Evolutionary conservation across 2,797 vertebrate genomes (phyloP).

Genomic region (Miichthys miiuy): DNA sequence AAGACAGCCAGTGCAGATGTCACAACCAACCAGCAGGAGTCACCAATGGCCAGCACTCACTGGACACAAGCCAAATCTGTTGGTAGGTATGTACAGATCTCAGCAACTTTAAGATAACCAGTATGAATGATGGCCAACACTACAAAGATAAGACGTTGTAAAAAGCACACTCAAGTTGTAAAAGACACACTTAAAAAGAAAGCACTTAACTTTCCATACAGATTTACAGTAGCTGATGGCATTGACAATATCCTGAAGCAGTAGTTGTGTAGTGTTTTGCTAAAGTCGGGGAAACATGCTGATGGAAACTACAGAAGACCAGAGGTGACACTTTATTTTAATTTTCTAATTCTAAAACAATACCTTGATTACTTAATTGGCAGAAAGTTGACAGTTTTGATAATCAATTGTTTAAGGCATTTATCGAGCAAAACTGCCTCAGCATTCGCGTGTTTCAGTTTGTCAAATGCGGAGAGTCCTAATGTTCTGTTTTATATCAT

Average conservation of each 20-base stretch:
- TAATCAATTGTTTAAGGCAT: background rate
- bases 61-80: background rate
- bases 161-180: background rate
- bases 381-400: background rate
- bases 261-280: background rate
- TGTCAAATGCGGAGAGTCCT: no score
- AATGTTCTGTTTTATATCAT: background rate
- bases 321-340: no score
- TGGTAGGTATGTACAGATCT: background rate
- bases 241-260: background rate
- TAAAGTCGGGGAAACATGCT: background rate
- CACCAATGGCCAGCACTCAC: background rate
- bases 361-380: background rate
- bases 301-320: background rate
- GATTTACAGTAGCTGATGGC: background rate
- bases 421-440: background rate
- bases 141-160: background rate
- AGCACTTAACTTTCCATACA: background rate
- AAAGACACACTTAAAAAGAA: background rate
- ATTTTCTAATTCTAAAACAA: background rate
- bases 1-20: background rate
- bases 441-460: background rate
- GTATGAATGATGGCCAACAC: background rate
- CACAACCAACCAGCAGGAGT: conserved; percentile 9
- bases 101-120: background rate